Base-by-base conservation (phyloP, 2,113 vertebrate species). In the Vulpes ferrilata region DNA sequence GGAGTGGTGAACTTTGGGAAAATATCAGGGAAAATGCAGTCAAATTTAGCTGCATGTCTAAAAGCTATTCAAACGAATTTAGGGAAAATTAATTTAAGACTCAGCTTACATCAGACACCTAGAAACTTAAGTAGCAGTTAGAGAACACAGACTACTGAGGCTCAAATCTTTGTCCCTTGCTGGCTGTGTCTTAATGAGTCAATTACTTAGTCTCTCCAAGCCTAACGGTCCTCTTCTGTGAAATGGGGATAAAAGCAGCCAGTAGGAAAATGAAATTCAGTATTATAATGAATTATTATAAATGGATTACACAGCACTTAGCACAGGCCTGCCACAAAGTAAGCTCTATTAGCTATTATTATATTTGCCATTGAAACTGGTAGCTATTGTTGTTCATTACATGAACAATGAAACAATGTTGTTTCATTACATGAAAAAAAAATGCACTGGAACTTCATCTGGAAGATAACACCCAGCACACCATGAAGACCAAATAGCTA, bases 291-390 rank as follows among this genome's bases (percentile, higher is more conserved):
- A 89, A n/a, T 81, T 82, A 82, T 82, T 62, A 78, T 65, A 92
- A 81, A 80, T 85, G 48, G 55, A 78, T 74, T 71, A 23, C 13
- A 76, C 12, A 85, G 6, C 64, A 67, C 11, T 92, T 55, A 76
- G 2, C 73, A 88, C 64, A 74, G n/a, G 10, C 0, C 48, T 59
- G 32, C n/a, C 55, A 85, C 73, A 88, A 89, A 85, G 16, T 85
- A 79, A 84, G 38, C 16, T 84, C 13, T 78, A 83, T 59, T 65
- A 80, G 55, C 71, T 82, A 67, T 78, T 64, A 92, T 51, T 71
- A 30, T 91, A 80, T 85, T 74, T 95, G 20, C 64, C 78, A 94
- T 2, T 95, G 38, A 86, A 95, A 94, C n/a, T 51, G 27, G 48
- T 76, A 48, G 62, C 86, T 76, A 60, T n/a, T 79, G 35, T 51